Evolutionary conservation across 2,888 invertebrate species (phyloP), one percentile per base, ranked within the genome.

Genomic region (Masnerella sp.): DNA sequence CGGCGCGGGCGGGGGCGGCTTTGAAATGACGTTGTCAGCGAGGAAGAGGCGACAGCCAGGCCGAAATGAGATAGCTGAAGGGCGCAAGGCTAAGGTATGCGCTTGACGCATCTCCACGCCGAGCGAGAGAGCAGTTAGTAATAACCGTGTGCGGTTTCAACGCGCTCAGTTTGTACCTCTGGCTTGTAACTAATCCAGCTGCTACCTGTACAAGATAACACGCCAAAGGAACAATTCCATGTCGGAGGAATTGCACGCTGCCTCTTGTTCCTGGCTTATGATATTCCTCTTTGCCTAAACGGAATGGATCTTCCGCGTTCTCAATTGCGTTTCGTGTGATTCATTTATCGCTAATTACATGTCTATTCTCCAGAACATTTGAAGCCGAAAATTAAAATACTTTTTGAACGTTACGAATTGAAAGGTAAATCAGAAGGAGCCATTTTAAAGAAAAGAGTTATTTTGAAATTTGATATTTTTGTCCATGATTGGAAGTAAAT

Each of bases 81-180:
- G 64, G 74, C 52, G 61, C 40, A 17, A 49, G 76, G 68, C 73
- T 64, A 78, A 77, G 74, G 73, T 77, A 79, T 81, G 81, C 79
- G 82, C 81, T 83, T 82, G 82, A 83, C 80, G 81, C 81, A 79
- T 79, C 80, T 77, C 78, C 77, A 78, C 77, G 78, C 75, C 65
- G 76, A 65, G 52, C 47, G 58, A 49, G 67, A 78, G 81, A 80
- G 47, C 36, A 64, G 74, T 68, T 64, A 64, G 74, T 52, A 74
- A 74, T 77, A 81, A 81, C 82, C 80, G 81, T 79, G 80, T 83
- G 81, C 83, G 80, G 81, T 80, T 78, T 76, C 80, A 83, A 80
- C 81, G 82, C 81, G 80, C 82, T 81, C 82, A 82, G 80, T 78
- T 80, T 82, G 59, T 59, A 58, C 54, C 65, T 69, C 65, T 67